Evolutionary conservation across 2,797 vertebrate genomes (phyloP).

Genomic region (Lindbergichthys nudifrons): DNA sequence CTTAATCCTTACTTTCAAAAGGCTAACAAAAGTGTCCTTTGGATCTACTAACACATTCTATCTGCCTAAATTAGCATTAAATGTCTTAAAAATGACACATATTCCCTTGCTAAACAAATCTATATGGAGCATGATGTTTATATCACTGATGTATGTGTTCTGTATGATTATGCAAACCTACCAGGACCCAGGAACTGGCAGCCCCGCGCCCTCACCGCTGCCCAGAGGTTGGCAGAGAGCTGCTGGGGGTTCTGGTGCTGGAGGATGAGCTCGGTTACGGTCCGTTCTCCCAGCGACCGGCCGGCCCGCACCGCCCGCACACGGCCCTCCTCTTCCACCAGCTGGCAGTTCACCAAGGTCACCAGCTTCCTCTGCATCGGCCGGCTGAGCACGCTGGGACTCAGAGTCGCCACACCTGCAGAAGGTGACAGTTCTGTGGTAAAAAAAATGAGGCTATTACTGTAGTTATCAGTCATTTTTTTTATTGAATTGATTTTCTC

Average conservation of each 20-base stretch:
- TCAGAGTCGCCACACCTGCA: constrained; percentile 89
- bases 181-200: constrained; percentile 97
- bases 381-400: constrained; percentile 93
- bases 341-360: constrained; percentile 95
- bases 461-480: not conserved
- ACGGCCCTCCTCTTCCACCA: constrained; percentile 96
- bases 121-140: not conserved
- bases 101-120: not conserved
- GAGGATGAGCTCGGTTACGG: constrained; percentile 94
- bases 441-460: not conserved
- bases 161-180: constrained; percentile 67
- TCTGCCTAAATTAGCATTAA: not conserved
- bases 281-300: constrained; percentile 93
- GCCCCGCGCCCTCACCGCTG: constrained; percentile 93
- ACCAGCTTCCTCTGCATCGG: constrained; percentile 98
- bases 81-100: not conserved
- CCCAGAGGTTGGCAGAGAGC: constrained; percentile 96
- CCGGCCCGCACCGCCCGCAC: constrained; percentile 92
- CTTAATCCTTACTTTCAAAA: constrained; percentile 6
- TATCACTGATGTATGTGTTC: not conserved
- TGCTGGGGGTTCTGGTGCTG: constrained; percentile 98
- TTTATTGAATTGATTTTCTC: not conserved
- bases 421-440: constrained; percentile 10
- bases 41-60: too few relatives aligned
- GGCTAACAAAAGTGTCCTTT: too few relatives aligned